Evolutionary conservation across 2,797 vertebrate genomes (phyloP).

Genomic region (Thamnophis elegans): DNA sequence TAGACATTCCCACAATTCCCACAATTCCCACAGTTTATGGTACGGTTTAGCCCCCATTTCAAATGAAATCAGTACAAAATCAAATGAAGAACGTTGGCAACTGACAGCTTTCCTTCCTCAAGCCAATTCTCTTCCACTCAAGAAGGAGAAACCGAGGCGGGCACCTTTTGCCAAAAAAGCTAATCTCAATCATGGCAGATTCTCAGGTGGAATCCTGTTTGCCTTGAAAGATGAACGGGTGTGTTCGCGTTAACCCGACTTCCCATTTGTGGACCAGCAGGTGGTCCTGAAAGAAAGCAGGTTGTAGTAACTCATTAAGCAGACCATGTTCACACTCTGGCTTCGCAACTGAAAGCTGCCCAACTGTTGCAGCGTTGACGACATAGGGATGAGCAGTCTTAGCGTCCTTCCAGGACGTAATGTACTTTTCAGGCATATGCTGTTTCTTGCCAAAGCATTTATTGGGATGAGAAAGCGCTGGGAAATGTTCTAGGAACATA

Average conservation of each 20-base stretch:
- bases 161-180: not conserved
- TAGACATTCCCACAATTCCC: too few species aligned
- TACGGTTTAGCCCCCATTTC: not conserved
- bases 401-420: slow-evolving; percentile 34
- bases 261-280: slow-evolving; percentile 50
- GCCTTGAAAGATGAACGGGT: not conserved
- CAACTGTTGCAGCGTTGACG: slow-evolving; percentile 44
- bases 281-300: slow-evolving; percentile 50
- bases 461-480: not conserved
- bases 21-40: not conserved
- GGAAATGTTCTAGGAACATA: slow-evolving; percentile 8
- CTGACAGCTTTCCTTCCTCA: not conserved
- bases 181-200: not conserved
- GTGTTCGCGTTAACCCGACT: fast-evolving
- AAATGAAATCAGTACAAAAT: not conserved
- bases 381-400: slow-evolving; percentile 32
- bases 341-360: slow-evolving; percentile 11
- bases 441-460: slow-evolving; percentile 12
- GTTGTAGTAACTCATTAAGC: slow-evolving; percentile 38
- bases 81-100: not conserved
- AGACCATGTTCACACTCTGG: not conserved
- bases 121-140: not conserved
- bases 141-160: not conserved
- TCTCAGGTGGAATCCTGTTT: not conserved
- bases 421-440: slow-evolving; percentile 49